Conservation (phyloP, 1,140 invertebrate species). For the Oryctes rhinoceros region DNA sequence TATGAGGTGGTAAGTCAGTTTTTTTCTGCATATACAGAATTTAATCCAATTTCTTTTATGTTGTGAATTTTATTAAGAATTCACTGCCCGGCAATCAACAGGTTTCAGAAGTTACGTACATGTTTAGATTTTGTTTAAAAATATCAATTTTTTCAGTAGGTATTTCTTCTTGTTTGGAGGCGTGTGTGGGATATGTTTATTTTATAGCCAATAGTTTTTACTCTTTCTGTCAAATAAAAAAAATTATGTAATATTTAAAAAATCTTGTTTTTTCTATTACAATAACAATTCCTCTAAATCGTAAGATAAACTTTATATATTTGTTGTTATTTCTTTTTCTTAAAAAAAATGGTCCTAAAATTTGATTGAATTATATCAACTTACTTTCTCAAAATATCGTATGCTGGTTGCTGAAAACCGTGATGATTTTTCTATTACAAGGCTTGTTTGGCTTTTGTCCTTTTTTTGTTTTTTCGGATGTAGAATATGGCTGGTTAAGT, state of each 20-base stretch:
- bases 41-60: no score
- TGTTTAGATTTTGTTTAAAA: conserved; percentile 24
- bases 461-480: no score
- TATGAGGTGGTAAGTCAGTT: conserved; percentile 11
- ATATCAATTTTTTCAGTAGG: neutral
- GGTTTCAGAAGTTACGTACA: neutral
- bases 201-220: neutral
- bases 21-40: neutral
- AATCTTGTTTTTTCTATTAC: neutral
- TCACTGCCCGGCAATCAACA: neutral
- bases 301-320: no score
- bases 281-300: no score
- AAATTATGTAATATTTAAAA: neutral
- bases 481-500: no score
- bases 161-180: neutral
- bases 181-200: neutral
- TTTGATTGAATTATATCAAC: no score
- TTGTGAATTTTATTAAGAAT: neutral
- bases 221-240: neutral
- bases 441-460: no score
- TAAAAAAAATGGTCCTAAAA: no score
- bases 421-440: no score
- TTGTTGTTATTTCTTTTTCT: no score
- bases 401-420: no score
- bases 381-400: no score